Conservation (phyloP, 2,888 invertebrate genomes). For the Syritta pipiens region DNA sequence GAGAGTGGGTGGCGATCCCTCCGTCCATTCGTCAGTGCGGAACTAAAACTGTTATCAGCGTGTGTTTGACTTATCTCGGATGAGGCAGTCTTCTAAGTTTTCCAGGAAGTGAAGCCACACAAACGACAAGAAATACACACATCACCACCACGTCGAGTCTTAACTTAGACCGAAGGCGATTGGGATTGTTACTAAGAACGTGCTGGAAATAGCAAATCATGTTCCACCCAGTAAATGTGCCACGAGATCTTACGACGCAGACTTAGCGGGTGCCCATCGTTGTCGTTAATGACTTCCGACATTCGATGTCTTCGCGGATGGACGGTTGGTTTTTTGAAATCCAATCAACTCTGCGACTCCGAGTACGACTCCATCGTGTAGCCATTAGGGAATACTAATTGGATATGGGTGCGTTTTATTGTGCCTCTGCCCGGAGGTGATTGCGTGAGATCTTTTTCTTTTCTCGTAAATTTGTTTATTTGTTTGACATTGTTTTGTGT, state of each 20-base stretch:
- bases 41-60: conserved; percentile 49
- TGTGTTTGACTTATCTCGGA: conserved; percentile 37
- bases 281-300: conserved; percentile 64
- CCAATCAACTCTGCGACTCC: conserved; percentile 32
- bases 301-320: conserved; percentile 44
- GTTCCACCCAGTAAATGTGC: conserved; percentile 35
- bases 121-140: not conserved
- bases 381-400: conserved; percentile 65
- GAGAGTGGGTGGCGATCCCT: not conserved
- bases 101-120: conserved; percentile 55
- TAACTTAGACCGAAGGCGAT: not conserved
- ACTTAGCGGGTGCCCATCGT: conserved; percentile 27
- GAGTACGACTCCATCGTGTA: no score
- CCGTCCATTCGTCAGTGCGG: conserved; percentile 27
- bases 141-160: not conserved
- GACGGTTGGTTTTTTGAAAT: conserved; percentile 40
- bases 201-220: conserved; percentile 60
- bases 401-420: conserved; percentile 51
- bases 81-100: conserved; percentile 18
- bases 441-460: conserved; percentile 28
- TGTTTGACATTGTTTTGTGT: not conserved
- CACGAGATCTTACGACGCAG: conserved; percentile 7
- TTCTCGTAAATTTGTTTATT: no score
- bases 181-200: conserved; percentile 37
- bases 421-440: not conserved